Percentiles rank a stretch among this genome's conserved stretches.
Conservation (phyloP, 2,113 vertebrate species). For the rabbit (Oryctolagus cuniculus) region DNA sequence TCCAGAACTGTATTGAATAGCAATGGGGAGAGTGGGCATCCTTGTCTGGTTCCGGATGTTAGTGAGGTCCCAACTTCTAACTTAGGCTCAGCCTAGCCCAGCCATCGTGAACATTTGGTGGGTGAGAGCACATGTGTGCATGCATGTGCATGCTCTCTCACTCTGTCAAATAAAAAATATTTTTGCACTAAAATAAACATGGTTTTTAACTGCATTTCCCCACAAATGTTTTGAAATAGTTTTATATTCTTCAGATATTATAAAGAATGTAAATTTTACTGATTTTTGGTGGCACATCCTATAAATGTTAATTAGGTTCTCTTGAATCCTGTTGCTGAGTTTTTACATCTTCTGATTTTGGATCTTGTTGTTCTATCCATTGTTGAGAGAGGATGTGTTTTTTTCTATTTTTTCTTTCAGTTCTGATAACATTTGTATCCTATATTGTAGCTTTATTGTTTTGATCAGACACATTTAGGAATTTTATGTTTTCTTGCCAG, state of each 20-base stretch:
- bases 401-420: slow-evolving; percentile 17
- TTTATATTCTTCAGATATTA: slow-evolving; percentile 18
- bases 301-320: slow-evolving; percentile 1
- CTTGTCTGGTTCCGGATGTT: too few relatives aligned
- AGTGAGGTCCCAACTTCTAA: too few relatives aligned
- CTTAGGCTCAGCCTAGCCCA: too few relatives aligned
- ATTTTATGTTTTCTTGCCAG: background rate
- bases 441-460: slow-evolving; percentile 6
- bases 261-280: slow-evolving; percentile 33
- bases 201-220: too few relatives aligned
- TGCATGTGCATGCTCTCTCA: too few relatives aligned
- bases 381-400: background rate
- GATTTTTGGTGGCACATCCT: background rate
- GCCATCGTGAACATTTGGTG: too few relatives aligned
- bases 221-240: too few relatives aligned
- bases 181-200: too few relatives aligned
- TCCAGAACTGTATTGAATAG: too few relatives aligned
- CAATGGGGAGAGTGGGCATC: too few relatives aligned
- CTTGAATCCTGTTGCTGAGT: background rate
- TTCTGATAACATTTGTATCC: background rate
- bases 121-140: too few relatives aligned
- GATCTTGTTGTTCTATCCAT: background rate
- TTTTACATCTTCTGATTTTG: slow-evolving; percentile 41
- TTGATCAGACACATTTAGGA: slow-evolving; percentile 3
- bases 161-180: too few relatives aligned